Evolutionary conservation across 2,113 vertebrate species (phyloP), one percentile per base, ranked within the genome.

Genomic region (Eurystomus gularis): DNA sequence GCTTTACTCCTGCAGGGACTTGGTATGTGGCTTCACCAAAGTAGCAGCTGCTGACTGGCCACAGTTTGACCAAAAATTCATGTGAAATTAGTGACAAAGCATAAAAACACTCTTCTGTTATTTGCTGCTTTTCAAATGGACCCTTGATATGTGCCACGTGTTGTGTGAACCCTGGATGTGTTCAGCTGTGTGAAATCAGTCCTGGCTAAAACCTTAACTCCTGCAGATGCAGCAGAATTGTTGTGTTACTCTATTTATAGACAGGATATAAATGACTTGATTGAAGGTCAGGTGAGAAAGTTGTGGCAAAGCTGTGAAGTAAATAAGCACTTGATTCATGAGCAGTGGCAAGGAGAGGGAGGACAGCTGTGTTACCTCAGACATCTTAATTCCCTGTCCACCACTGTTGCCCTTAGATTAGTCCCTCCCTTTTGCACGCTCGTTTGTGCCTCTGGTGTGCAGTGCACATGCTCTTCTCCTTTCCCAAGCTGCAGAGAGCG

Each of bases 231-330:
- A 86, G 88, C 70, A 48, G 15, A 76, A 57, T 9, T 82, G n/a
- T 46, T 9, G 2, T 4, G 61, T 25, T 37, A 1, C 13, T 61
- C 46, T 54, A 16, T 91, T 86, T 54, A 44, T 24, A 84, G 86
- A 3, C 12, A 33, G 33, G 28, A 19, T 23, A 46, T 57, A 26
- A 91, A 51, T 42, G 61, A 40, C 57, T 60, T 16, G 9, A 7
- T 80, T 42, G 94, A 90, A 88, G 82, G 82, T 80, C 66, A 57
- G 88, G 71, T 70, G 58, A 73, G 88, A 10, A 52, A 75, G 60
- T 20, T 82, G 66, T 46, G 82, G 44, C 48, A 80, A 66, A 91
- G 42, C 55, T 28, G 35, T 54, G 84, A 85, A 75, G 60, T 72
- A 52, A 60, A 83, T 69, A 78, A 92, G 55, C 14, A 0, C 51